phyloP scores from a whole-genome alignment of 1,140 invertebrate species.

The Lysiphlebus fabarum region DNA sequence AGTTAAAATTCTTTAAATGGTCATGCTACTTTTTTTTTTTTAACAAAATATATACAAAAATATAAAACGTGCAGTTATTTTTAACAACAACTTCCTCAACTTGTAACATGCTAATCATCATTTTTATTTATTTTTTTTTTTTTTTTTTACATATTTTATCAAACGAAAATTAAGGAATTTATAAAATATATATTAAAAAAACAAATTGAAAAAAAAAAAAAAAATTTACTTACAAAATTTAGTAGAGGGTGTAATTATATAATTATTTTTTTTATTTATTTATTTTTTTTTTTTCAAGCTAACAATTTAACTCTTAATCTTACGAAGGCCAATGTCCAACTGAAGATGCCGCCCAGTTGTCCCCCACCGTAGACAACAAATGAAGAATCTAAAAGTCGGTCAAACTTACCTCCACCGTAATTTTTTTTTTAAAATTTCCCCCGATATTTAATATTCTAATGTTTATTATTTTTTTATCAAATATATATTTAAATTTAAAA shows the following conservation, averaged over 20 bases:
- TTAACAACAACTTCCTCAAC: too few species aligned
- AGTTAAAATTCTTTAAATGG: conserved; percentile 8
- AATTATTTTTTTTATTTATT: conserved; percentile 1
- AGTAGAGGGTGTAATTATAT: conserved; percentile 7
- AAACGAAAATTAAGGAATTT: too few species aligned
- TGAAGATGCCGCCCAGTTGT: conserved; percentile 49
- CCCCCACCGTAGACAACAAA: conserved; percentile 40
- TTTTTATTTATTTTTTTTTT: too few species aligned
- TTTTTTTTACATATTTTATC: too few species aligned
- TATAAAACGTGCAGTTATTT: neutral
- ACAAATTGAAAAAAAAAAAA: too few species aligned
- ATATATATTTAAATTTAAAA: too few species aligned
- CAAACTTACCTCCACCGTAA: conserved; percentile 42
- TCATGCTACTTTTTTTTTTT: conserved; percentile 9
- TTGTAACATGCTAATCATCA: too few species aligned
- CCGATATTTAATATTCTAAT: conserved; percentile 41
- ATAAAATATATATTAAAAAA: too few species aligned
- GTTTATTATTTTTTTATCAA: too few species aligned
- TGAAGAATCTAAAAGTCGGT: conserved; percentile 50
- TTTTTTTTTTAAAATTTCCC: conserved; percentile 29
- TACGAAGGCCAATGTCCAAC: conserved; percentile 53
- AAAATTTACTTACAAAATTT: neutral
- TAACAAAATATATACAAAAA: conserved; percentile 3
- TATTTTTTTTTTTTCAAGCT: too few species aligned
- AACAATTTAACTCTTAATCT: conserved; percentile 48